Evolutionary conservation across 2,113 vertebrate genomes (phyloP), one percentile per base, ranked within the genome.

Genomic region (Sinocyclocheilus rhinocerous): DNA sequence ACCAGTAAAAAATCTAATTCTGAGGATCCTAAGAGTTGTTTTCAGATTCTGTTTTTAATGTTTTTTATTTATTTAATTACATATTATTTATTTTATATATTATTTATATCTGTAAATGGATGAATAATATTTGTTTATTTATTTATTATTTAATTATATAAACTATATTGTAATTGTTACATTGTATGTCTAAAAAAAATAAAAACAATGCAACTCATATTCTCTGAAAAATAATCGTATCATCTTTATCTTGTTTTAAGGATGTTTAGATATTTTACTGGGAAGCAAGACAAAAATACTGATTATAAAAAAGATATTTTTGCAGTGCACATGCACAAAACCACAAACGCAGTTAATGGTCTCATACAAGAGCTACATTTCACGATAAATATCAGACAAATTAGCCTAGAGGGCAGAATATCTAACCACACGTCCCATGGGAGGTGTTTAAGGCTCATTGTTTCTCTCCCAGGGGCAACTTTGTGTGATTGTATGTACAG

Each of bases 401-500:
- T 73, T 52, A 73, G 26, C 65, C 26, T 55, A 11, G 69, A 84
- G 82, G 48, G 82, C 50, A 84, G 50, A 57, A 59, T 36, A 24
- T 84, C 67, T 26, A 59, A 84, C 48, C 69, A 55, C 29, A 59
- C 6, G 26, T 84, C 82, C 48, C 48, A 55, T 7, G 69, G 48
- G 82, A 84, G 33, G 20, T n/a, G 48, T 80, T 86, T 67, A 48
- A 85, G 18, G 55, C 26, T 50, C 29, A 59, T 65, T 26, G 73
- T 33, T 42, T 77, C 45, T 42, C 75, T 82, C 80, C 39, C 8
- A 50, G 61, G 48, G 76, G 52, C 52, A 9, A n/a, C 29, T 29
- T 39, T 75, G 55, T n/a, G 16, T 42, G 57, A 6, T 22, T 70
- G 4, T 26, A 22, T 26, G 63, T 70, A 57, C 29, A 59, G 76